A percentile compares a stretch with the other conserved stretches of the same genome.
These are phyloP conservation scores for Agrochola lota DNA, from an alignment of 2,888 invertebrate species.

Conservation along the genomic window DNA sequence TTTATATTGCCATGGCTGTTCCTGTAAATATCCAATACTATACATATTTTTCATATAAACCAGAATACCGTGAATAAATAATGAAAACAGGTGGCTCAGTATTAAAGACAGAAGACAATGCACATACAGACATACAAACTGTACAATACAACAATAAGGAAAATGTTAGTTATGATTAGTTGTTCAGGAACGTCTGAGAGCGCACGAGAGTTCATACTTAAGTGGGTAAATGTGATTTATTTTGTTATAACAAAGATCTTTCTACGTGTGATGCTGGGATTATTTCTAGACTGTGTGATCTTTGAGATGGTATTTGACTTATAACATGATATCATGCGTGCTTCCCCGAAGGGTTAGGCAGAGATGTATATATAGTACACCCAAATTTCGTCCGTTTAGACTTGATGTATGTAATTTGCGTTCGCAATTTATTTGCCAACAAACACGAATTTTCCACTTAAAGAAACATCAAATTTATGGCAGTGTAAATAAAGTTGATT, in stretches of 20 bases:
- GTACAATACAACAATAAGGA: slow-evolving; percentile 59
- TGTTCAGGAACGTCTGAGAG: slow-evolving; percentile 62
- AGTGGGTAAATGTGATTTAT: slow-evolving; percentile 73
- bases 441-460: too few relatives aligned
- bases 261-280: slow-evolving; percentile 27
- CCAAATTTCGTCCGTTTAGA: too few relatives aligned
- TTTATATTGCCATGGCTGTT: neutral
- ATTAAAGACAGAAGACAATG: slow-evolving; percentile 31
- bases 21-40: too few relatives aligned
- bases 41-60: neutral
- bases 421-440: too few relatives aligned
- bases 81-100: slow-evolving; percentile 14
- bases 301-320: slow-evolving; percentile 3
- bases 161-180: slow-evolving; percentile 72
- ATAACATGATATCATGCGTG: too few relatives aligned
- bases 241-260: slow-evolving; percentile 60
- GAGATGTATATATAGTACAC: too few relatives aligned
- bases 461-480: too few relatives aligned
- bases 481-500: too few relatives aligned
- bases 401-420: too few relatives aligned
- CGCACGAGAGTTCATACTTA: slow-evolving; percentile 65
- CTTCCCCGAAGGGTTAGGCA: too few relatives aligned
- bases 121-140: slow-evolving; percentile 25
- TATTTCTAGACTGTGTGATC: slow-evolving; percentile 31
- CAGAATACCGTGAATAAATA: neutral